phyloP scores from a whole-genome alignment of 2,888 invertebrate species.

The Phengaris alcon region DNA sequence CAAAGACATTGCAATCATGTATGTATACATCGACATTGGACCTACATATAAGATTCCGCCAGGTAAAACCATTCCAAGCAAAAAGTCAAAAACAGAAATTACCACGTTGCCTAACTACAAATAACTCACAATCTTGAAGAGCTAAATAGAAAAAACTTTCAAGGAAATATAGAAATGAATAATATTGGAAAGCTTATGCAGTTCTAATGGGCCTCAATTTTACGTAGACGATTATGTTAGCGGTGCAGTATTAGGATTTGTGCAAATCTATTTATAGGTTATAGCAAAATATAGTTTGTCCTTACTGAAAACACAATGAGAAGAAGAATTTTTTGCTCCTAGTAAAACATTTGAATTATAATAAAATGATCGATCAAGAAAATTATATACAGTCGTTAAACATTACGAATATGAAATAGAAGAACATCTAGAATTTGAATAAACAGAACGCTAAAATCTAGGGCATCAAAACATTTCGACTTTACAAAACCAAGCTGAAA shows the following conservation, averaged over 20 bases:
- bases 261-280: slow-evolving; percentile 10
- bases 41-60: not conserved
- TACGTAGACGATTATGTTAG: not conserved
- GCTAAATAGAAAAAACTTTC: not conserved
- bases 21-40: not conserved
- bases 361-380: slow-evolving; percentile 1
- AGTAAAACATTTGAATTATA: not conserved
- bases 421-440: not conserved
- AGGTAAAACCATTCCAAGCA: slow-evolving; percentile 15
- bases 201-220: not conserved
- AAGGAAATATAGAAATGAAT: not conserved
- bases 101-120: not conserved
- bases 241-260: slow-evolving; percentile 14
- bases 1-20: not conserved
- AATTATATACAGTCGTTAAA: slow-evolving; percentile 6
- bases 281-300: not conserved
- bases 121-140: not conserved
- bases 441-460: slow-evolving; percentile 9
- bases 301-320: not conserved
- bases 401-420: not conserved
- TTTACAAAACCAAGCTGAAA: slow-evolving; percentile 21
- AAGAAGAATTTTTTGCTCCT: not conserved
- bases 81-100: not conserved
- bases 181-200: not conserved
- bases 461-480: slow-evolving; percentile 14